A percentile compares a stretch with the other conserved stretches of the same genome.
Conservation (phyloP, 2,797 vertebrate species). For the Ibycter americanus region DNA sequence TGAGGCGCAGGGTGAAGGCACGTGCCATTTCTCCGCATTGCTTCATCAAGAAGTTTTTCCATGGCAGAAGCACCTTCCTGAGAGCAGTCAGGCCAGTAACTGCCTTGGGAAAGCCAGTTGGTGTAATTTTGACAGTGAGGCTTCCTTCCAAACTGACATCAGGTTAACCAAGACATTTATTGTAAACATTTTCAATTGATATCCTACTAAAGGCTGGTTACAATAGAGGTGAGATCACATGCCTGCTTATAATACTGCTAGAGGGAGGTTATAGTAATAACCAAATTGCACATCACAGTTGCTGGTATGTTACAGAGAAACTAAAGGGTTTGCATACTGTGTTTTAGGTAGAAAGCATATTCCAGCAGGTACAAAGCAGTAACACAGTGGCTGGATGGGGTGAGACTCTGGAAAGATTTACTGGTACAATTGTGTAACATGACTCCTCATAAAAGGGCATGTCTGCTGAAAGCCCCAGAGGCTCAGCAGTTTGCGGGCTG, state of each 20-base stretch:
- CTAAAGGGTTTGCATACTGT: background rate
- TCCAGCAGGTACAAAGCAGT: background rate
- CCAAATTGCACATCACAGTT: background rate
- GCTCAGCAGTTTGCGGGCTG: background rate
- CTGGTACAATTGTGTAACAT: background rate
- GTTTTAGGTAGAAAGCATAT: background rate
- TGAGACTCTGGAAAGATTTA: background rate
- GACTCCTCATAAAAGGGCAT: background rate
- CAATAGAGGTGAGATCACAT: background rate
- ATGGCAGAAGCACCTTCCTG: background rate
- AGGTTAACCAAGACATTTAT: conserved; percentile 8
- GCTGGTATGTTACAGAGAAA: background rate
- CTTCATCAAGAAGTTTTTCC: background rate
- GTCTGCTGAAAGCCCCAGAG: background rate
- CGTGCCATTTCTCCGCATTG: accelerated
- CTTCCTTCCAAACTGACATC: background rate
- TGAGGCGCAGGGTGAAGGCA: background rate
- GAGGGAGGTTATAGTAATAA: background rate
- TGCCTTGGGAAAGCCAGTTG: background rate
- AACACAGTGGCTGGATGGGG: background rate
- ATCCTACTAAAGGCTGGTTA: background rate
- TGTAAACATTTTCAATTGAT: background rate
- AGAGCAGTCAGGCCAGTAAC: background rate
- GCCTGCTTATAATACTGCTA: conserved; percentile 20
- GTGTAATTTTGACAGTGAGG: background rate